phyloP scores from a whole-genome alignment of 1,140 invertebrate species.

The Proctacanthus coquilletti region DNA sequence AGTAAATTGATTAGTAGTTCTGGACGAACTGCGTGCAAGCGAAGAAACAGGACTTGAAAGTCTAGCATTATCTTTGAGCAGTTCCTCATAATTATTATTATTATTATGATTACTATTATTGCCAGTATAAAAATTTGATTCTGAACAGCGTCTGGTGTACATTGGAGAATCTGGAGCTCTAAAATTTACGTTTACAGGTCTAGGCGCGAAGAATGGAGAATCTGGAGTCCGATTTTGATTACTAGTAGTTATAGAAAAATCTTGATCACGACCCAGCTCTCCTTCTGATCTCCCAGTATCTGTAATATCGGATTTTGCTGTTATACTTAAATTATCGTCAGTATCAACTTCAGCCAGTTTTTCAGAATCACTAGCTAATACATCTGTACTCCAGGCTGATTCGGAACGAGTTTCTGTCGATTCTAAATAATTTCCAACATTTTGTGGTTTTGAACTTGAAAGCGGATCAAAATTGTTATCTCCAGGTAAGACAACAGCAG shows the following conservation, averaged over 20 bases:
- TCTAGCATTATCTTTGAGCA: neutral
- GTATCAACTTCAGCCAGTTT: conserved; percentile 76
- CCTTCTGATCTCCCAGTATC: conserved; percentile 51
- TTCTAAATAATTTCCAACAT: conserved; percentile 33
- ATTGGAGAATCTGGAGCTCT: neutral
- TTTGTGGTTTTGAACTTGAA: conserved; percentile 1
- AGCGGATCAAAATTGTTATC: conserved; percentile 21
- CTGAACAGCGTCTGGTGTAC: neutral
- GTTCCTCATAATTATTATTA: too few species aligned
- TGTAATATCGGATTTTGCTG: conserved; percentile 42
- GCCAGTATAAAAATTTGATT: too few species aligned
- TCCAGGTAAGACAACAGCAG: conserved; percentile 25
- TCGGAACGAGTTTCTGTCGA: conserved; percentile 84
- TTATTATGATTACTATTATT: too few species aligned
- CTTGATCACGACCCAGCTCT: conserved; percentile 16
- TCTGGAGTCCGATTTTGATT: conserved; percentile 4
- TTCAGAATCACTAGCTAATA: conserved; percentile 87
- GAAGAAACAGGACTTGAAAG: conserved; percentile 15
- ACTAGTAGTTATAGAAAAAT: too few species aligned
- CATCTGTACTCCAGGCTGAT: conserved; percentile 92
- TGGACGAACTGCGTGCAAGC: conserved; percentile 22
- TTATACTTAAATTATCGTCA: conserved; percentile 62
- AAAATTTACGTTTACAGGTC: conserved; percentile 6
- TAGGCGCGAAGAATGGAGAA: conserved; percentile 5
- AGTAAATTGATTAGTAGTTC: conserved; percentile 22